Base-by-base conservation (phyloP, 2,113 vertebrate species). In the Rana temporaria region DNA sequence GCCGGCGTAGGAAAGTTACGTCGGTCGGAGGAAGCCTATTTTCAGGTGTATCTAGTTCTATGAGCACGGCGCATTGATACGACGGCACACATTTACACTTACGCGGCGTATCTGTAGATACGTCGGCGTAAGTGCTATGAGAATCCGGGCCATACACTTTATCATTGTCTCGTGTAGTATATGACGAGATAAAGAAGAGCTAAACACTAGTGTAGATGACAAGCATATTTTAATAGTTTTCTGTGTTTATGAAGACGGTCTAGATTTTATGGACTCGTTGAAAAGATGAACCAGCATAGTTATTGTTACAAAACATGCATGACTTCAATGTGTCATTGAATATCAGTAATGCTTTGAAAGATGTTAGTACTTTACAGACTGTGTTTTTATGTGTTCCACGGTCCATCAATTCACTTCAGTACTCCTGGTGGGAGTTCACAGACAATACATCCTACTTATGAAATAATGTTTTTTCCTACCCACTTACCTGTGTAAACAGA, bases 401-500 rank as follows among this genome's bases (percentile, higher is more conserved):
- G 19, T 63, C 57, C 42, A 78, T 67, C 12, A 67, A 20, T 34
- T 79, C 63, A 55, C 48, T 67, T 79, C 63, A 79, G 67, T 57
- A 55, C 64, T 38, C n/a, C 6, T 64, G n/a, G 77, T 67, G 30
- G 77, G 77, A 66, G 63, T 79, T 69, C 65, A 69, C 64, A 59
- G 53, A 48, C 52, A 48, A 34, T 79, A 79, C n/a, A 69, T 60
- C 22, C 32, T 24, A 48, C 32, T 72, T 26, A 53, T 18, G 59
- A 65, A 52, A 30, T 52, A 53, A 64, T 65, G 8, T 3, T 65
- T 77, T 22, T 24, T 55, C 17, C 75, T 48, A 18, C 53, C 16
- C n/a, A 24, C 65, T 79, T 69, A 79, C 14, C 32, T 68, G n/a
- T 38, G 26, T 32, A 79, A 79, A 67, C 78, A 79, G 22, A 53